A percentile compares a stretch with the other conserved stretches of the same genome.
These are phyloP conservation scores for Anagrus nilaparvatae DNA, from an alignment of 1,140 invertebrate genomes.

Conservation along the genomic window DNA sequence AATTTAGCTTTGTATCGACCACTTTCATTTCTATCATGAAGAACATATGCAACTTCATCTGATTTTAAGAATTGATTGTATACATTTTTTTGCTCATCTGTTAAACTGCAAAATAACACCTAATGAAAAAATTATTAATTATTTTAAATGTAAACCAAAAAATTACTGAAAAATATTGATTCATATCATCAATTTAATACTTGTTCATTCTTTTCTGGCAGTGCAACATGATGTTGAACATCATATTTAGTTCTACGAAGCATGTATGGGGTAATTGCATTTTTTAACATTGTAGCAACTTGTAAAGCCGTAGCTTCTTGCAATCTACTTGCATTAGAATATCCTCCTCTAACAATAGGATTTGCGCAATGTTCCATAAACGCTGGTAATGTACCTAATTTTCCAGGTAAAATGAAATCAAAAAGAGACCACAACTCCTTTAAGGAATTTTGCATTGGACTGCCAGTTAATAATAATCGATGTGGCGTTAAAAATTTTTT, in stretches of 20 bases:
- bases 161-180: too few species aligned
- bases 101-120: conserved; percentile 87
- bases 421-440: conserved; percentile 93
- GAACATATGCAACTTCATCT: conserved; percentile 52
- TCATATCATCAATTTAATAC: conserved; percentile 18
- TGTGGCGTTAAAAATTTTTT: conserved; percentile 83
- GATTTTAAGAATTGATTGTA: conserved; percentile 78
- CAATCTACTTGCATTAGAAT: conserved; percentile 74
- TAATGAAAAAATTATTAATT: too few species aligned
- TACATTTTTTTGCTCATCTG: conserved; percentile 69
- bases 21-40: conserved; percentile 41
- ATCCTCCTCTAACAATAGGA: conserved; percentile 91
- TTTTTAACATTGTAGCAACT: conserved; percentile 75
- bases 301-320: conserved; percentile 86
- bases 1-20: conserved; percentile 51
- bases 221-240: conserved; percentile 69
- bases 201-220: conserved; percentile 93
- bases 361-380: conserved; percentile 86
- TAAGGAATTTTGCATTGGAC: conserved; percentile 96
- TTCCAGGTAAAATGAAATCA: conserved; percentile 92
- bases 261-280: conserved; percentile 87
- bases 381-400: conserved; percentile 78
- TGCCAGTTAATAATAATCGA: conserved; percentile 71
- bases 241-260: conserved; percentile 86
- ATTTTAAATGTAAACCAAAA: too few species aligned